Conservation (phyloP, 2,888 invertebrate genomes). For the Gandaritis pyraliata region DNA sequence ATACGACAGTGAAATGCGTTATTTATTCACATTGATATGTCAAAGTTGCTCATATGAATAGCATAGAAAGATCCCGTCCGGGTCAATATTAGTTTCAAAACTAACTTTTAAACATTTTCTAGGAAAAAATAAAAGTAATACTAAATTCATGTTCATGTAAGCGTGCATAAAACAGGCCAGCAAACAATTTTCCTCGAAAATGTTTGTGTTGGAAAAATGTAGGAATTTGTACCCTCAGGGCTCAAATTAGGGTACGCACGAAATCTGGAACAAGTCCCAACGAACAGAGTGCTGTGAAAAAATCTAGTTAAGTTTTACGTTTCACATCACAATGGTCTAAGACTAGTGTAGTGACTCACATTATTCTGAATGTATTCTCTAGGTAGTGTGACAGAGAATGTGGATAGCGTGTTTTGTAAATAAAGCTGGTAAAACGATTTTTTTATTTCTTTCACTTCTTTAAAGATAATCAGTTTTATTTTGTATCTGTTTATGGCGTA, state of each 20-base stretch:
- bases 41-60: not conserved
- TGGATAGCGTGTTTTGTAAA: conserved; percentile 35
- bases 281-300: conserved; percentile 51
- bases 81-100: not conserved
- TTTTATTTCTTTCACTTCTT: not conserved
- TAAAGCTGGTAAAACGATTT: conserved; percentile 19
- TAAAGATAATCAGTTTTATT: not conserved
- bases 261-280: conserved; percentile 48
- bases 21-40: not conserved
- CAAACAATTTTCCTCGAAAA: conserved; percentile 16
- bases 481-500: not conserved
- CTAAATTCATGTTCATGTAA: conserved; percentile 4
- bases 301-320: conserved; percentile 58
- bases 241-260: conserved; percentile 39
- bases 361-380: conserved; percentile 46
- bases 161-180: conserved; percentile 7
- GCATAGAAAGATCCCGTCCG: not conserved
- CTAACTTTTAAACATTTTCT: not conserved
- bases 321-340: conserved; percentile 47
- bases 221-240: conserved; percentile 44
- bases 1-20: not conserved
- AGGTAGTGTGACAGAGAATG: conserved; percentile 43
- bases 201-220: conserved; percentile 30
- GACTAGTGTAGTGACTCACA: conserved; percentile 46
- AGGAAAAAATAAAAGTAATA: conserved; percentile 6